phyloP scores from a whole-genome alignment of 1,140 invertebrate genomes.

The Drosophila subobscura region DNA sequence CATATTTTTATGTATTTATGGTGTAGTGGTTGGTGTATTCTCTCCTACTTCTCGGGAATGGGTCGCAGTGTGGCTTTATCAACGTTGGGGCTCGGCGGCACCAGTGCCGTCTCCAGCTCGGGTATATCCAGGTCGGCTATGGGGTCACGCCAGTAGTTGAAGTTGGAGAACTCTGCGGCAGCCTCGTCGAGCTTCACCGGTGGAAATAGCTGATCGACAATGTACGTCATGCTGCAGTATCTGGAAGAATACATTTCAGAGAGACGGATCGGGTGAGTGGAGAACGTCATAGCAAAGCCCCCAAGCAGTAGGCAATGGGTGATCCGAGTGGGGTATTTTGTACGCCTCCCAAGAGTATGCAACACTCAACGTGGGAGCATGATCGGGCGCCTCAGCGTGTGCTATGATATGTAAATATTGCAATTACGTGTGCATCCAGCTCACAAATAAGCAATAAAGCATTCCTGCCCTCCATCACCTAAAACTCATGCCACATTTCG shows the following conservation, averaged over 20 bases:
- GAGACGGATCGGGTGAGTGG: not conserved
- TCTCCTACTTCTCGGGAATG: slow-evolving; percentile 75
- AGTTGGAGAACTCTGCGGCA: slow-evolving; percentile 93
- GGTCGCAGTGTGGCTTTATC: slow-evolving; percentile 61
- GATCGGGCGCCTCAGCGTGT: slow-evolving; percentile 39
- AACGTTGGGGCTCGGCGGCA: slow-evolving; percentile 45
- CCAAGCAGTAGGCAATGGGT: no score
- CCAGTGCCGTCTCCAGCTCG: slow-evolving; percentile 56
- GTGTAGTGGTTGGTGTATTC: no score
- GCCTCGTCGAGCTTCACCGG: slow-evolving; percentile 87
- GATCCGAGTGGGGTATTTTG: not conserved
- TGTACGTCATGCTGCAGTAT: slow-evolving; percentile 95
- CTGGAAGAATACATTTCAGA: slow-evolving; percentile 85
- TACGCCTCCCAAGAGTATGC: slow-evolving; percentile 25
- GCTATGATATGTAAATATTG: slow-evolving; percentile 2
- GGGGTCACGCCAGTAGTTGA: slow-evolving; percentile 96
- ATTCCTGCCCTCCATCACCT: not conserved
- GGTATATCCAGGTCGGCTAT: slow-evolving; percentile 85
- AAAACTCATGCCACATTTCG: slow-evolving; percentile 33
- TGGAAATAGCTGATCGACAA: slow-evolving; percentile 97
- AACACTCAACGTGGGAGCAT: not conserved
- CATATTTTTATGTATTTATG: slow-evolving; percentile 4
- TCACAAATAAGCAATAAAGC: not conserved
- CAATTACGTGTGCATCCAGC: not conserved
- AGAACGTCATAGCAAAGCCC: no score